phyloP scores from a whole-genome alignment of 2,113 vertebrate species.

The Motacilla alba region DNA sequence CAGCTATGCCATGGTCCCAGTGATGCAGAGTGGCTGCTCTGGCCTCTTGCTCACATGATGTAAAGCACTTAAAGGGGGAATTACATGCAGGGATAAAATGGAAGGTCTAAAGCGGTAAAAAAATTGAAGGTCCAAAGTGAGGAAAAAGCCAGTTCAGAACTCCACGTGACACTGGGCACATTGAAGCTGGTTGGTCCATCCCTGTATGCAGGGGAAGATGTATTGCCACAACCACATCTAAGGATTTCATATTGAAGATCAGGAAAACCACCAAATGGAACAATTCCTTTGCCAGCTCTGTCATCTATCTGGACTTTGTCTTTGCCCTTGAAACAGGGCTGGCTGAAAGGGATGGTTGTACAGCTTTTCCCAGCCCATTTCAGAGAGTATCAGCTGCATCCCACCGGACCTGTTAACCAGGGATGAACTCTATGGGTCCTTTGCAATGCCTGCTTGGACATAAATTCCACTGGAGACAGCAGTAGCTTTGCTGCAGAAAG shows the following conservation, averaged over 20 bases:
- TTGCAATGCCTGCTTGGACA: background rate
- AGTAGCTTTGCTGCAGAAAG: background rate
- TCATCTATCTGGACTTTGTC: background rate
- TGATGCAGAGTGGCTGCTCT: background rate
- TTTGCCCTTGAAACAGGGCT: background rate
- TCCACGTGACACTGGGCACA: rapidly evolving
- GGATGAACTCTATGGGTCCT: background rate
- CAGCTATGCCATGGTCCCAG: background rate
- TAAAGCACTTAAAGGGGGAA: background rate
- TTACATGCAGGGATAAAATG: background rate
- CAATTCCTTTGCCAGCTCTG: background rate
- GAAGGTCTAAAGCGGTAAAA: background rate
- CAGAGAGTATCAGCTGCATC: background rate
- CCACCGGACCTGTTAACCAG: background rate
- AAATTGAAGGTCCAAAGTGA: background rate
- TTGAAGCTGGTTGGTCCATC: background rate
- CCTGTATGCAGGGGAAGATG: background rate
- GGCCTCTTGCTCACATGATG: rapidly evolving
- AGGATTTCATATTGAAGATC: background rate
- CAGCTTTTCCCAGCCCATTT: background rate
- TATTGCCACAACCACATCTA: background rate
- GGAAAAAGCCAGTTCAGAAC: background rate
- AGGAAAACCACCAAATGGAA: background rate
- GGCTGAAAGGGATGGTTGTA: background rate
- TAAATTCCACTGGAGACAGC: background rate